Conservation (phyloP, 1,140 invertebrate species). For the Platyscapa corneri region DNA sequence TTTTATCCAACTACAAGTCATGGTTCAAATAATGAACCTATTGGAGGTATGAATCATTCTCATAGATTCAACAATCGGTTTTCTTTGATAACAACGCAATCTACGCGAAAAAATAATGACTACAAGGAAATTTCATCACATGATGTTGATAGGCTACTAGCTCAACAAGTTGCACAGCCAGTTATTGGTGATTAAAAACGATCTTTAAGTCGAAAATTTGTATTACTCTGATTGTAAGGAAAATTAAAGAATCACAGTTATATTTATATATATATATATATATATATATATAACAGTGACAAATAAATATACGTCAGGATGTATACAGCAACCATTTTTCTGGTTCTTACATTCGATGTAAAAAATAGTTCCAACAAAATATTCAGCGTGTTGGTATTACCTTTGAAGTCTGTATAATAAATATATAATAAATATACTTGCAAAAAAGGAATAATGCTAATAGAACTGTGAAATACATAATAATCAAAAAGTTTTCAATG, state of each 20-base stretch:
- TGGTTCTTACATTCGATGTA: neutral
- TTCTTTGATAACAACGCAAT: neutral
- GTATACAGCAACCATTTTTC: slow-evolving; percentile 3
- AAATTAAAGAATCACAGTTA: neutral
- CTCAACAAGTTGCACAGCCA: slow-evolving; percentile 16
- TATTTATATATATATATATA: too few relatives aligned
- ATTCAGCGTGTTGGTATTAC: slow-evolving; percentile 7
- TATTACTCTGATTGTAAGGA: neutral
- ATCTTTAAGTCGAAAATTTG: neutral
- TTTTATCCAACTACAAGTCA: slow-evolving; percentile 57
- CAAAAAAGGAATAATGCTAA: neutral
- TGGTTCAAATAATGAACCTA: slow-evolving; percentile 54
- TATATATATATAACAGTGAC: slow-evolving; percentile 2
- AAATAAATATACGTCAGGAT: slow-evolving; percentile 15
- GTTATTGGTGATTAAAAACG: slow-evolving; percentile 5
- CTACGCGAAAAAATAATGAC: slow-evolving; percentile 36
- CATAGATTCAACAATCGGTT: neutral
- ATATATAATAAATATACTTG: neutral
- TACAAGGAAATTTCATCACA: slow-evolving; percentile 52
- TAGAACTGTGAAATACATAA: neutral
- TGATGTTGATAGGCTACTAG: slow-evolving; percentile 49
- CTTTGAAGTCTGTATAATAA: neutral
- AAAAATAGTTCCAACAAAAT: neutral
- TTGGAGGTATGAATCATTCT: slow-evolving; percentile 31
- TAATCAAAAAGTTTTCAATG: neutral